Evolutionary conservation across 2,113 vertebrate genomes (phyloP), one percentile per base, ranked within the genome.

Genomic region (Accipiter virgatus): DNA sequence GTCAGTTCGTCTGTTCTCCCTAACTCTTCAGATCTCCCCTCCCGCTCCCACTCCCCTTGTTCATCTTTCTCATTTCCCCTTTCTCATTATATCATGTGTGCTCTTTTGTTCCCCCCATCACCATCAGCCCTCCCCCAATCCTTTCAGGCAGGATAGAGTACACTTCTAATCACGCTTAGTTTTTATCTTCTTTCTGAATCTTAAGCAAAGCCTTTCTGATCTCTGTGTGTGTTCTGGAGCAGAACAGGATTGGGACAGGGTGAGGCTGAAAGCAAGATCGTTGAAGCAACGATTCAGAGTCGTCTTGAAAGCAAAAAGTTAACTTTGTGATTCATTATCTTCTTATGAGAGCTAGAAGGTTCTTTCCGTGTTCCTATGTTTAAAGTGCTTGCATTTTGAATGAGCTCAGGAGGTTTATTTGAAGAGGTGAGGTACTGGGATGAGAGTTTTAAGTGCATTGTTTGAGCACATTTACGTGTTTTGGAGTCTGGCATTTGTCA

Each of bases 191-290:
- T 72, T 80, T 84, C 66, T 89, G 65, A 82, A 97, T 94, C 94
- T 92, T n/a, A 53, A 73, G 93, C 74, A 81, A 50, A 88, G 40
- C 40, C 56, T 87, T 91, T 96, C 73, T 94, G 94, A 95, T 97
- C 93, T 97, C 48, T 67, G 31, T 93, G 95, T 96, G 96, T 95
- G 96, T 96, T 96, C 96, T 73, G 83, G 58, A 94, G 86, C 77
- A 72, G 81, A 95, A 89, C 53, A 58, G 83, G 72, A 89, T 61
- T 0, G 0, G 83, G 89, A 80, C 53, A 77, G 68, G 84, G 65
- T 74, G 92, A 95, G 59, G 45, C 86, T 95, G 84, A 95, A 93
- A 95, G 81, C 61, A 66, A 79, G 91, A 89, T 94, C 77, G 77
- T 14, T 18, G 66, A 77, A 94, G 48, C 70, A 89, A 21, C 23